Base-by-base conservation (phyloP, 2,113 vertebrate species). In the Laterallus jamaicensis region DNA sequence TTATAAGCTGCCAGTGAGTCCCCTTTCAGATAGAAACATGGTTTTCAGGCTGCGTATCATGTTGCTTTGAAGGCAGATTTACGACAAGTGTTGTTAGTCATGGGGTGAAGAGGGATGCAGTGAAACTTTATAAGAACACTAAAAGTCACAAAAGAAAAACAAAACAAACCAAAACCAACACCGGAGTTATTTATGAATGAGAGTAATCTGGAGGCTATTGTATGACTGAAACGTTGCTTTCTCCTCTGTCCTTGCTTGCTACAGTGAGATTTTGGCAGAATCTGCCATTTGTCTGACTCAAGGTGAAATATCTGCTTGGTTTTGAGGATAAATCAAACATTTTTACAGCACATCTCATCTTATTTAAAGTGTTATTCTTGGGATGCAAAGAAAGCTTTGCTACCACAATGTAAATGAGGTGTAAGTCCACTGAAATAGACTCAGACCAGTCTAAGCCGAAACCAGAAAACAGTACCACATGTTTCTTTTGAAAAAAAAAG, bases 251-350 rank as follows among this genome's bases (percentile, higher is more conserved):
- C 83, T 63, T 94, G 50, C 52, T 71, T 91, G 81, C 42, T 78
- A 54, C 44, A 68, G 52, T 37, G 49, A 78, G 42, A 55, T 82
- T 93, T 97, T 95, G 78, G 32, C 81, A 92, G 24, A 40, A 88
- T 86, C 25, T 90, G 22, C 71, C 82, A 47, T 95, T 96, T 95
- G 50, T 76, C 85, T 95, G 78, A 49, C 35, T 88, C 88, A 88
- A 79, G 76, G 71, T 87, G 80, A 94, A 93, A 86, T 73, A 82
- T 42, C 40, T 10, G 1, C 74, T 97, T 82, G 55, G 28, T 75
- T 88, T 71, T 80, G 52, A 83, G 73, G 18, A 60, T 17, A 29
- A 93, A 86, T 86, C 55, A 69, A 70, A 47, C 22, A 47, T 76
- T 84, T 80, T 93, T 91, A 39, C 39, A 64, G 19, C 2, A 10